Evolutionary conservation across 2,888 invertebrate genomes (phyloP).

Genomic region (Caenorhabditis sinica): DNA sequence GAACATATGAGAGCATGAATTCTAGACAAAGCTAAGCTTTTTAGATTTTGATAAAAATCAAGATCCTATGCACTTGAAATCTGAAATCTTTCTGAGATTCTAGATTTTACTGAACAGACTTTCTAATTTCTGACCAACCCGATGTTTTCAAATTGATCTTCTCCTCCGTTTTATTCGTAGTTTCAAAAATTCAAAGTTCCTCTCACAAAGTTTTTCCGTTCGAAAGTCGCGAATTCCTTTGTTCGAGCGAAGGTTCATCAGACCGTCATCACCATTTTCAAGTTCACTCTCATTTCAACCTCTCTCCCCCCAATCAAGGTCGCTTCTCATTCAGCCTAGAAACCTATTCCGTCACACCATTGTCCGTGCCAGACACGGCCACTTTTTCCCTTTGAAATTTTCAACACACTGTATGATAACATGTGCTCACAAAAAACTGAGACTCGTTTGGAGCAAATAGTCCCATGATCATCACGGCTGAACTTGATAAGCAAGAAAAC

Average conservation of each 20-base stretch:
- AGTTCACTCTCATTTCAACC: conserved; percentile 23
- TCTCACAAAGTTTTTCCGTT: background rate
- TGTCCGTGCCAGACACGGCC: conserved; percentile 22
- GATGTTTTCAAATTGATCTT: background rate
- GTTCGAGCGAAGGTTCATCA: background rate
- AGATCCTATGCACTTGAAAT: too few relatives aligned
- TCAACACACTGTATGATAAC: conserved; percentile 4
- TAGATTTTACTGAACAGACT: too few relatives aligned
- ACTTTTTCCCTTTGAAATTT: background rate
- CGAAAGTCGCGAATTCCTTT: conserved; percentile 9
- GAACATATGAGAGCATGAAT: too few relatives aligned
- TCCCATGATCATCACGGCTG: conserved; percentile 23
- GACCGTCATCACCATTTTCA: conserved; percentile 11
- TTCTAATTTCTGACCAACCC: background rate
- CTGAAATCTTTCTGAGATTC: too few relatives aligned
- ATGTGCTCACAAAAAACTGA: conserved; percentile 8
- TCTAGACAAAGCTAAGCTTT: too few relatives aligned
- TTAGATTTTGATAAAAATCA: too few relatives aligned
- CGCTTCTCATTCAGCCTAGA: conserved; percentile 15
- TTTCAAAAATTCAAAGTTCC: conserved; percentile 15
- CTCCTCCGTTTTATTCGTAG: background rate
- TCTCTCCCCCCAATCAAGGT: conserved; percentile 22
- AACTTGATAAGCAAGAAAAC: conserved; percentile 20
- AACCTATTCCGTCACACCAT: conserved; percentile 4
- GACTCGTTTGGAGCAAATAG: background rate